Conservation (phyloP, 2,113 vertebrate genomes). For the Argyrosomus japonicus region DNA sequence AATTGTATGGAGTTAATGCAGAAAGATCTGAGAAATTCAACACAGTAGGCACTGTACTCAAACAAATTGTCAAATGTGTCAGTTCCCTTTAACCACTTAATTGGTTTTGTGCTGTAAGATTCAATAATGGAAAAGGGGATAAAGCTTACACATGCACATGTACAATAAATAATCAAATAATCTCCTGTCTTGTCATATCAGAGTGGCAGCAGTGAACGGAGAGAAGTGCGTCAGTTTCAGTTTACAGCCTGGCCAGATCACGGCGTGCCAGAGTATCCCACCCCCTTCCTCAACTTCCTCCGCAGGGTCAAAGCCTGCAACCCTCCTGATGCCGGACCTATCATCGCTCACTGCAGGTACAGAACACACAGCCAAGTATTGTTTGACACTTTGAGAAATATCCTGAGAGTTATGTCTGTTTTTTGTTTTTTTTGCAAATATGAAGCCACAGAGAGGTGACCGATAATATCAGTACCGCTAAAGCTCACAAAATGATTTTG, state of each 20-base stretch:
- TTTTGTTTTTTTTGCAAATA: not conserved
- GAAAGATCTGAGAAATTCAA: not conserved
- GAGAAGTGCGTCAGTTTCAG: constrained; percentile 98
- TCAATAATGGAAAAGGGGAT: not conserved
- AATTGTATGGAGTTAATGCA: constrained; percentile 13
- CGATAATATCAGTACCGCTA: not conserved
- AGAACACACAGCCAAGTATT: not conserved
- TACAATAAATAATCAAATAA: not conserved
- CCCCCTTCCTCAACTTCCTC: constrained; percentile 96
- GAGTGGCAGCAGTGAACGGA: constrained; percentile 94
- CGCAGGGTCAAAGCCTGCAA: constrained; percentile 97
- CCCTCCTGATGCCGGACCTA: constrained; percentile 93
- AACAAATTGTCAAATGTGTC: not conserved
- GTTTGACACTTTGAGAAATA: not conserved
- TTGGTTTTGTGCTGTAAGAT: not conserved
- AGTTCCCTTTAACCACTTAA: not conserved
- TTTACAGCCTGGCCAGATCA: constrained; percentile 98
- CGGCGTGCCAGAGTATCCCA: constrained; percentile 96
- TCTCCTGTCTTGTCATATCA: constrained; percentile 61
- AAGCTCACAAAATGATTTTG: not conserved
- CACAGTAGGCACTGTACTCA: too few species aligned
- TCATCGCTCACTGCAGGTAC: constrained; percentile 98
- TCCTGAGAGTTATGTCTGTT: not conserved
- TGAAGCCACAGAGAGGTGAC: not conserved
- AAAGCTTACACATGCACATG: not conserved